Conservation (phyloP, 2,113 vertebrate genomes). For the Psammodynastes pulverulentus region DNA sequence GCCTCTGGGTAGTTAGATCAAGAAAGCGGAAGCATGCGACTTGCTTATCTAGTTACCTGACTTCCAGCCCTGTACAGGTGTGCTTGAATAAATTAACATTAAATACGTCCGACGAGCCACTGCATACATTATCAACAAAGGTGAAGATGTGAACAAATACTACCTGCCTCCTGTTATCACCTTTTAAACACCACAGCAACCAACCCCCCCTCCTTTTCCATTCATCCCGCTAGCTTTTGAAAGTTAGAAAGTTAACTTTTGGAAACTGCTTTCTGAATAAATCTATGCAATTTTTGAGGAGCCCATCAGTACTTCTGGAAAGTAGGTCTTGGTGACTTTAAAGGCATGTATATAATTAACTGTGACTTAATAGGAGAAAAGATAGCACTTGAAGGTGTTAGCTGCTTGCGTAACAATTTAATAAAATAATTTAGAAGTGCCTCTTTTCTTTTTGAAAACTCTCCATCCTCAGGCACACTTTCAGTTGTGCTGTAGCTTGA, state of each 20-base stretch:
- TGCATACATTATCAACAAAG: conserved; percentile 87
- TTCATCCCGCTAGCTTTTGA: conserved; percentile 48
- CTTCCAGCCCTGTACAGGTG: conserved; percentile 76
- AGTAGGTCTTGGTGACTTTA: conserved; percentile 45
- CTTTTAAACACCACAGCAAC: conserved; percentile 71
- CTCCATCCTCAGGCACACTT: conserved; percentile 16
- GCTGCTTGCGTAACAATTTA: conserved; percentile 37
- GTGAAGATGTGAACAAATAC: conserved; percentile 73
- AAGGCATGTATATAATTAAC: conserved; percentile 52
- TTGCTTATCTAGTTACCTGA: conserved; percentile 78
- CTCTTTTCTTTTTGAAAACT: conserved; percentile 8
- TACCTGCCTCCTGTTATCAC: conserved; percentile 75
- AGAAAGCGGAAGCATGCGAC: conserved; percentile 61
- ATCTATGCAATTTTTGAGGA: conserved; percentile 27
- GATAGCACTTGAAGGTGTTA: conserved; percentile 36
- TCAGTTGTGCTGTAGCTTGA: neutral
- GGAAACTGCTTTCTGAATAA: conserved; percentile 51
- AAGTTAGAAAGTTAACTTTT: conserved; percentile 59
- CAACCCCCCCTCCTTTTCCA: conserved; percentile 45
- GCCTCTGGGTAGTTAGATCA: conserved; percentile 65
- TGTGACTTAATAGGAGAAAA: conserved; percentile 19
- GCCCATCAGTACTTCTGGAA: conserved; percentile 37
- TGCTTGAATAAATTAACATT: conserved; percentile 86
- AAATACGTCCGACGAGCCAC: conserved; percentile 81
- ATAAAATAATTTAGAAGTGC: conserved; percentile 11